Evolutionary conservation across 2,888 invertebrate species (phyloP).

Genomic region (Cryptops parisi): DNA sequence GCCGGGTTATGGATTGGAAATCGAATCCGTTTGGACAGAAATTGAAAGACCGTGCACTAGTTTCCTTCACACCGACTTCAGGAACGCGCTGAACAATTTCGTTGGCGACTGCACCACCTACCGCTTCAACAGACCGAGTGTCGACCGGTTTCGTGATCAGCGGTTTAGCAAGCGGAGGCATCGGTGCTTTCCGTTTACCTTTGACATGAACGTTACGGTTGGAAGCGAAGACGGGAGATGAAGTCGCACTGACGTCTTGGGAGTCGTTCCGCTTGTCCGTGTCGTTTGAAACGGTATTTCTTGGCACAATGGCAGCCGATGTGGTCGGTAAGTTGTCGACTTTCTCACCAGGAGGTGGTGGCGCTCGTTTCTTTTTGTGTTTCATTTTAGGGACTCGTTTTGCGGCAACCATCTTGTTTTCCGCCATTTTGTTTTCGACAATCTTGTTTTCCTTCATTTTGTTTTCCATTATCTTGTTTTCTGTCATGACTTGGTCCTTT

Average conservation of each 20-base stretch:
- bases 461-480: not conserved
- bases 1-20: no score
- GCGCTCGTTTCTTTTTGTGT: not conserved
- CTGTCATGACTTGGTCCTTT: not conserved
- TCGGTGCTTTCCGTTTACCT: constrained; percentile 58
- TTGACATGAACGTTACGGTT: constrained; percentile 43
- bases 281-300: not conserved
- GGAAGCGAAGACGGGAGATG: not conserved
- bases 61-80: no score
- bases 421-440: no score
- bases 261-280: not conserved
- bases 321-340: not conserved
- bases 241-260: not conserved
- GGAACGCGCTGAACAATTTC: no score
- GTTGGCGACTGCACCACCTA: no score
- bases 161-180: constrained; percentile 50
- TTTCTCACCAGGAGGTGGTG: not conserved
- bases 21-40: no score
- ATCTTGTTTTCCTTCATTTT: no score
- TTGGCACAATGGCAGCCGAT: not conserved
- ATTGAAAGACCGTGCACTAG: no score
- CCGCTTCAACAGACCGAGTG: no score
- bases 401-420: no score
- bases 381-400: no score
- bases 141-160: no score